Evolutionary conservation across 2,888 invertebrate species (phyloP).

Genomic region (Aradus depressus): DNA sequence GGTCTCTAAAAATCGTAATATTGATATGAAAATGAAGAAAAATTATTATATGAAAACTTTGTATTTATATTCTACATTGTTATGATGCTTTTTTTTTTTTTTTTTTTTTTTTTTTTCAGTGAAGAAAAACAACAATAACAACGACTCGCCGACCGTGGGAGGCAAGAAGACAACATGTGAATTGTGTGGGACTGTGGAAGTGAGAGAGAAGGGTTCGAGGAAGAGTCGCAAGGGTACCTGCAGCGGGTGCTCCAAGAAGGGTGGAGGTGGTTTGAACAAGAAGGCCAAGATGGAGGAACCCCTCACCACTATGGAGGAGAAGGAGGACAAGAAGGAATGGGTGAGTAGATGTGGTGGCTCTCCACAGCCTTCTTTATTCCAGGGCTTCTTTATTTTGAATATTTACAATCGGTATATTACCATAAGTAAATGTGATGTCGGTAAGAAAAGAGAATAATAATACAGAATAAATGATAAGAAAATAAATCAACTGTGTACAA

Average conservation of each 20-base stretch:
- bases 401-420: too few relatives aligned
- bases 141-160: constrained; percentile 11
- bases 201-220: constrained; percentile 55
- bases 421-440: too few relatives aligned
- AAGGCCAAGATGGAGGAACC: constrained; percentile 7
- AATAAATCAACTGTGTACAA: too few relatives aligned
- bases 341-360: too few relatives aligned
- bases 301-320: constrained; percentile 5
- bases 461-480: too few relatives aligned
- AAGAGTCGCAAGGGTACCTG: constrained; percentile 68
- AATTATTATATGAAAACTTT: too few relatives aligned
- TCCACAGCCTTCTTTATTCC: too few relatives aligned
- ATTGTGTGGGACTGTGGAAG: constrained; percentile 56
- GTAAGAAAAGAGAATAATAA: too few relatives aligned
- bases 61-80: too few relatives aligned
- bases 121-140: constrained; percentile 39
- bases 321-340: constrained; percentile 12
- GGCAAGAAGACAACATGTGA: constrained; percentile 55
- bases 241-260: constrained; percentile 57
- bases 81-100: not conserved
- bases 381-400: too few relatives aligned
- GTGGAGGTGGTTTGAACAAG: constrained; percentile 26
- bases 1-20: too few relatives aligned
- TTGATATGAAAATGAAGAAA: too few relatives aligned
- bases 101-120: constrained; percentile 37